These are phyloP conservation scores for Thripadectes ignobilis DNA, from an alignment of 2,797 vertebrate species.

Conservation along the genomic window DNA sequence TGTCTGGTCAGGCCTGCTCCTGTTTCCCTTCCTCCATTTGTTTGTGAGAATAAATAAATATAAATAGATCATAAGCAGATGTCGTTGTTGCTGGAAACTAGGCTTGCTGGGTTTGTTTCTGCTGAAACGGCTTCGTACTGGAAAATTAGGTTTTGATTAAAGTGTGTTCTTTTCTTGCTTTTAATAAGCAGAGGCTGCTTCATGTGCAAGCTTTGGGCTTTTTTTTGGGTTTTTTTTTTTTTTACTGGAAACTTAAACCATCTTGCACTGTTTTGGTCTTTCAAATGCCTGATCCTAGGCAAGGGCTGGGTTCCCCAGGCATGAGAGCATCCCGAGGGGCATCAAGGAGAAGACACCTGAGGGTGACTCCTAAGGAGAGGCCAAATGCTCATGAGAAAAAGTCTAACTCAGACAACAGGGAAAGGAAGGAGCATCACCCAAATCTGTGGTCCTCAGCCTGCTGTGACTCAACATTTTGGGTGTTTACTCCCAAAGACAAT, in stretches of 20 bases:
- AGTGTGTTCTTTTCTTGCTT: slow-evolving; percentile 7
- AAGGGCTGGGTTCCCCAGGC: background rate
- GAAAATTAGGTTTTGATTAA: slow-evolving; percentile 60
- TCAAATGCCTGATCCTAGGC: background rate
- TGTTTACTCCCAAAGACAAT: background rate
- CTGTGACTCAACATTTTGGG: background rate
- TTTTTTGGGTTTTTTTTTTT: background rate
- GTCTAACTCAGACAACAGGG: background rate
- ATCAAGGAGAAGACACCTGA: background rate
- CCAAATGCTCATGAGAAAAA: background rate
- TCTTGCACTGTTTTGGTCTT: background rate
- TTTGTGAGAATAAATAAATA: slow-evolving; percentile 24
- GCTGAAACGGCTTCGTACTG: background rate
- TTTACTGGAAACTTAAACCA: background rate
- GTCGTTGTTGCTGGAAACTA: slow-evolving; percentile 18
- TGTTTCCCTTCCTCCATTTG: background rate
- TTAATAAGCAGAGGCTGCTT: background rate
- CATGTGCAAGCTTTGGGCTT: background rate
- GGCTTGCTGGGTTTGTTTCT: background rate
- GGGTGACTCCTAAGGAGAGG: background rate
- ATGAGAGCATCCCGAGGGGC: accelerated
- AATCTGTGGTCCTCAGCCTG: background rate
- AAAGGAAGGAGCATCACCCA: background rate
- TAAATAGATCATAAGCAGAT: slow-evolving; percentile 25
- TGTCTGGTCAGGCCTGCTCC: background rate